Evolutionary conservation across 2,888 invertebrate species (phyloP), one percentile per base, ranked within the genome.

Genomic region (Deilephila porcellus): DNA sequence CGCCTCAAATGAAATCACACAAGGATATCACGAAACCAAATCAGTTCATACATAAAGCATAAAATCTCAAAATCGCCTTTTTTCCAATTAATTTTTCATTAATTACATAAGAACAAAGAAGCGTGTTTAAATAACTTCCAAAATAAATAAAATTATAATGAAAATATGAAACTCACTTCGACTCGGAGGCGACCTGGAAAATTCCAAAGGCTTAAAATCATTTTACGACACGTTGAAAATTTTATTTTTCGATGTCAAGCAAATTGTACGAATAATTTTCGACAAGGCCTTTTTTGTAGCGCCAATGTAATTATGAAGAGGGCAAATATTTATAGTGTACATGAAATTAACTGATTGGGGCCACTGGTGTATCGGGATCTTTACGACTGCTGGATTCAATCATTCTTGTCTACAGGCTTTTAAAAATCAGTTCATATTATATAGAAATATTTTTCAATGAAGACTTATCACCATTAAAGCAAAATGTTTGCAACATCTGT

Each of bases 231-330:
- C 64, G 64, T 64, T 45, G 0, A 64, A 45, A 45, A 37, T 14
- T 64, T 20, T 64, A 64, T 63, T 63, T 64, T 64, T 63, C 37
- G 20, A 37, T 45, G 45, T 64, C 64, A 64, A 64, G 64, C 64
- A 45, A 63, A 64, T 64, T 63, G 37, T 37, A 20, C 20, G 37
- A 64, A 64, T 37, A 64, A 64, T 64, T 64, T 64, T 20, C 19
- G 63, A 59, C 34, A 32, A 63, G 20, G 29, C 32, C 62, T 32
- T 62, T 62, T 64, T 37, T 11, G 20, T 20, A 64, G 64, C 64
- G 19, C 32, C 62, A 32, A 17, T 37, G 34, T 4, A 64, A 45
- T 29, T 25, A 25, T 29, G 60, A 60, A 60, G 14, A 11, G 14
- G 11, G 25, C 25, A 25, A 37, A 45, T 45, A 64, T 64, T 64